These are phyloP conservation scores for Lordiphosa stackelbergi DNA, from an alignment of 1,140 invertebrate genomes.

Conservation along the genomic window DNA sequence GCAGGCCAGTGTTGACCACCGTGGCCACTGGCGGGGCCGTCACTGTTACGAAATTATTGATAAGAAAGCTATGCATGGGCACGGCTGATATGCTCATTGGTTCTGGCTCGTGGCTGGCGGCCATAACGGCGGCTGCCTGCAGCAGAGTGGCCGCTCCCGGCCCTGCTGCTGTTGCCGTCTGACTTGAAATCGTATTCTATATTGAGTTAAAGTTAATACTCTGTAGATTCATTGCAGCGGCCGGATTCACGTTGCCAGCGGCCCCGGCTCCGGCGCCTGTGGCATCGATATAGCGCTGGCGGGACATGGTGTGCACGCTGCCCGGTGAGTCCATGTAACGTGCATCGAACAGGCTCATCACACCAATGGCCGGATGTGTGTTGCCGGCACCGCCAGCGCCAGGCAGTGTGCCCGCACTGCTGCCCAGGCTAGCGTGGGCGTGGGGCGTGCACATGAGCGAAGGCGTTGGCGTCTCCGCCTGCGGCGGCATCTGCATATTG, in stretches of 20 bases:
- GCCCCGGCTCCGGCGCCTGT: conserved; percentile 53
- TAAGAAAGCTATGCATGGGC: conserved; percentile 54
- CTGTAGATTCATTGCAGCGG: conserved; percentile 82
- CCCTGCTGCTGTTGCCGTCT: conserved; percentile 34
- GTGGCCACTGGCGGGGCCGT: conserved; percentile 47
- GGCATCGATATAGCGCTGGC: conserved; percentile 78
- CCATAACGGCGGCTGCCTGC: conserved; percentile 63
- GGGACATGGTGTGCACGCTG: conserved; percentile 77
- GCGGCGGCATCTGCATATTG: conserved; percentile 79
- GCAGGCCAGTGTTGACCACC: conserved; percentile 51
- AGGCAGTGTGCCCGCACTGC: conserved; percentile 37
- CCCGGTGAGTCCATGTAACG: conserved; percentile 79
- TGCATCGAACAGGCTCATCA: conserved; percentile 81
- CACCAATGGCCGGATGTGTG: conserved; percentile 78
- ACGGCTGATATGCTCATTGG: conserved; percentile 68
- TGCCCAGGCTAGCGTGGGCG: conserved; percentile 37
- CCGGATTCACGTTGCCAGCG: conserved; percentile 72
- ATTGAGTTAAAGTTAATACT: conserved; percentile 86
- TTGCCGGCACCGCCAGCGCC: conserved; percentile 42
- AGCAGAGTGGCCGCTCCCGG: conserved; percentile 49
- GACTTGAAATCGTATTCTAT: conserved; percentile 78
- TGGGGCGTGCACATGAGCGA: conserved; percentile 77
- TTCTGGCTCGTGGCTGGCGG: conserved; percentile 47
- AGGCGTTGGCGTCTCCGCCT: conserved; percentile 77
- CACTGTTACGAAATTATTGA: conserved; percentile 69